phyloP scores from a whole-genome alignment of 92 coral and sea anemone species.

The Bergia sp. region DNA sequence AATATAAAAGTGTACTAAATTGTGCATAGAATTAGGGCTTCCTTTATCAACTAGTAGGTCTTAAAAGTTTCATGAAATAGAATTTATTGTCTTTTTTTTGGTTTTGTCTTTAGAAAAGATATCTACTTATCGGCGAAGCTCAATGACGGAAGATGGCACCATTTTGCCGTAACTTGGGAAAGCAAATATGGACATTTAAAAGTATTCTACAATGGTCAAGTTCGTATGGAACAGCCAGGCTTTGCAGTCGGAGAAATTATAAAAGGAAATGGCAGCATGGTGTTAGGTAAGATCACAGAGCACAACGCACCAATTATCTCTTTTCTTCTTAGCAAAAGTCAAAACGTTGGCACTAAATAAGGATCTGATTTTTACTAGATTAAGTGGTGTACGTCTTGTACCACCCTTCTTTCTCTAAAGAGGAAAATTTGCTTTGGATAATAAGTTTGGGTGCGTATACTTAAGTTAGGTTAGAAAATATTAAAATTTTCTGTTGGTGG shows the following conservation, averaged over 20 bases:
- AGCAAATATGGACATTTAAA: neutral
- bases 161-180: conserved; percentile 31
- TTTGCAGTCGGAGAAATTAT: conserved; percentile 7
- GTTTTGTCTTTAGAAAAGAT: neutral
- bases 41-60: too few relatives aligned
- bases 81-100: neutral
- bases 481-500: too few relatives aligned
- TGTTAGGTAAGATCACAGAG: conserved; percentile 11
- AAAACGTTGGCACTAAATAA: too few relatives aligned
- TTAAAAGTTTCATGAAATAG: too few relatives aligned
- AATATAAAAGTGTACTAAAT: too few relatives aligned
- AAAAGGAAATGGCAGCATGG: neutral
- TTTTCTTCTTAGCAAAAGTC: neutral
- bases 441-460: too few relatives aligned
- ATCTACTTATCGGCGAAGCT: neutral
- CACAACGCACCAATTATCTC: neutral
- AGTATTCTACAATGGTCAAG: neutral
- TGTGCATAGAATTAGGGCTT: too few relatives aligned
- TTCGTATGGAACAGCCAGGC: neutral
- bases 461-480: too few relatives aligned
- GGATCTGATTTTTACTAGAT: too few relatives aligned
- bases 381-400: too few relatives aligned
- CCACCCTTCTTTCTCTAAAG: too few relatives aligned
- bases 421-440: too few relatives aligned
- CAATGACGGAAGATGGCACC: conserved; percentile 33